phyloP scores from a whole-genome alignment of 2,797 vertebrate genomes.

The Phoeniculus purpureus region DNA sequence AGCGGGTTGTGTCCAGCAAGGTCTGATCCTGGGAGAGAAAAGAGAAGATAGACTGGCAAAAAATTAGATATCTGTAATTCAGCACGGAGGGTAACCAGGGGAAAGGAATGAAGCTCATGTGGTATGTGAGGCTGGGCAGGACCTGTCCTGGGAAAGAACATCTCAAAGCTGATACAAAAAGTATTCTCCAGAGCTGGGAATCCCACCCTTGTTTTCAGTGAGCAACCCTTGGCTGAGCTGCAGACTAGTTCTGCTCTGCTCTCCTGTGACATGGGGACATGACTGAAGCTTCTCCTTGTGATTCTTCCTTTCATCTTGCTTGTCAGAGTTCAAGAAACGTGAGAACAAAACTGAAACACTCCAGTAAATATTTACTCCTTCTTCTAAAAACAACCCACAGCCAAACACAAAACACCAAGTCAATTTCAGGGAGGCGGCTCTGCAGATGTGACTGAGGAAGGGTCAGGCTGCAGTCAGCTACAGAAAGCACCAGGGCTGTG shows the following conservation, averaged over 20 bases:
- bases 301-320: neutral
- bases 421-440: neutral
- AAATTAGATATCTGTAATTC: neutral
- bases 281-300: neutral
- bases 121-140: neutral
- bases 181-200: neutral
- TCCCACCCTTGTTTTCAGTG: neutral
- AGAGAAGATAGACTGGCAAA: neutral
- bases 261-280: neutral
- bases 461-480: neutral
- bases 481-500: neutral
- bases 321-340: neutral
- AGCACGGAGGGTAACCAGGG: neutral
- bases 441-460: neutral
- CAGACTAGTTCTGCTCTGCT: neutral
- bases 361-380: neutral
- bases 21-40: neutral
- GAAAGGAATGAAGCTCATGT: neutral
- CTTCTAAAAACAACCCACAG: neutral
- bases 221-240: neutral
- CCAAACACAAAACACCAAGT: neutral
- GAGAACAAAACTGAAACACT: neutral
- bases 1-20: neutral
- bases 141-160: neutral
- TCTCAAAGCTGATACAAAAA: neutral